Percentiles rank a stretch among this genome's conserved stretches.
These are phyloP conservation scores for Amazona guildingii DNA, from an alignment of 2,113 vertebrate species.

Conservation along the genomic window DNA sequence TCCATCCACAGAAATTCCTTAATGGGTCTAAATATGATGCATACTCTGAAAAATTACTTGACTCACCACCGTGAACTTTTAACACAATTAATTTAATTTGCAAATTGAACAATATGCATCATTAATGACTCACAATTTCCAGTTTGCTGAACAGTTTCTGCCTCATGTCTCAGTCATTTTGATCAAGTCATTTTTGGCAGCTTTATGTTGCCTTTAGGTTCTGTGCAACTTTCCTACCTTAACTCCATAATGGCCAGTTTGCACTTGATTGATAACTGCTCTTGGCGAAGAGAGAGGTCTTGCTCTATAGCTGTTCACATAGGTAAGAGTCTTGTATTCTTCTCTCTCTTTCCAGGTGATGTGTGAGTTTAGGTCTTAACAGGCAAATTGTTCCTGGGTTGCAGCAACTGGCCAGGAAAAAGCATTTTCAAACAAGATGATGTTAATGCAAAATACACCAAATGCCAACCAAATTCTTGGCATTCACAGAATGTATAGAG, in stretches of 20 bases:
- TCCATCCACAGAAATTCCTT: constrained; percentile 36
- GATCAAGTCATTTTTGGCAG: neutral
- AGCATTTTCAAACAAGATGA: neutral
- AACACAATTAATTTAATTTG: constrained; percentile 63
- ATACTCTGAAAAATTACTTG: constrained; percentile 17
- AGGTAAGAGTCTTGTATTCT: neutral
- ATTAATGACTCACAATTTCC: constrained; percentile 56
- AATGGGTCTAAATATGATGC: constrained; percentile 36
- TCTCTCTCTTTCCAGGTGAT: neutral
- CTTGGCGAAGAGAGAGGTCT: neutral
- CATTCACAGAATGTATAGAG: too few species aligned
- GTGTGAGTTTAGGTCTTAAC: neutral
- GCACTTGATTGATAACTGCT: neutral
- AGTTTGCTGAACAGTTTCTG: constrained; percentile 20
- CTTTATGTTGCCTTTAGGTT: neutral
- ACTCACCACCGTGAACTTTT: constrained; percentile 48
- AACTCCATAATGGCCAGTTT: neutral
- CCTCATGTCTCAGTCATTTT: neutral
- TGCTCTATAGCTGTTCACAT: neutral
- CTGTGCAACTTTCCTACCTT: neutral
- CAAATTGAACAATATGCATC: constrained; percentile 64
- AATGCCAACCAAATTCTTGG: neutral
- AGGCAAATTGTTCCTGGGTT: neutral
- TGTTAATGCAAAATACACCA: neutral
- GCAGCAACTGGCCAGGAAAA: rapidly evolving